Percentiles rank a stretch among this genome's conserved stretches.
These are phyloP conservation scores for Myodes glareolus DNA, from an alignment of 2,113 vertebrate species.

Conservation along the genomic window DNA sequence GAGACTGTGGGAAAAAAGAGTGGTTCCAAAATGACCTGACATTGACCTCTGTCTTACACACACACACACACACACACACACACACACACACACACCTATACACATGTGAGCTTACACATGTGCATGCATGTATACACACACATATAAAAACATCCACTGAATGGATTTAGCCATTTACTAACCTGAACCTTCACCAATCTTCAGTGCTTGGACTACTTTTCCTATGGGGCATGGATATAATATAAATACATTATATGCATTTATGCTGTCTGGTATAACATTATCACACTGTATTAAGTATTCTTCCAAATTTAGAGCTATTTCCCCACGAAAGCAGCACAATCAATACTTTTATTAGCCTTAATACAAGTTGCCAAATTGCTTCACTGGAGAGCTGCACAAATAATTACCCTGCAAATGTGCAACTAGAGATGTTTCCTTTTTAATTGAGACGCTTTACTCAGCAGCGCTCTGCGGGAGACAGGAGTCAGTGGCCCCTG, in stretches of 20 bases:
- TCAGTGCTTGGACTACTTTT: background rate
- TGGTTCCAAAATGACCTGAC: background rate
- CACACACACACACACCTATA: background rate
- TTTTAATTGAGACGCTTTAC: constrained; percentile 49
- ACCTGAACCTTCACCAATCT: constrained; percentile 13
- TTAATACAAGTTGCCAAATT: constrained; percentile 31
- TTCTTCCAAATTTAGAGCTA: constrained; percentile 53
- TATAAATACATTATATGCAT: no score
- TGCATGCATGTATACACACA: no score
- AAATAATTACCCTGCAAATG: background rate
- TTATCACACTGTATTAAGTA: background rate
- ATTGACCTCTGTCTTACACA: background rate
- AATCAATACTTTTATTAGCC: constrained; percentile 58
- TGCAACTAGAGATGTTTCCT: constrained; percentile 47
- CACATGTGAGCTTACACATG: background rate
- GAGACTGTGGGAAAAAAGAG: no score
- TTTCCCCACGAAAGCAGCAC: constrained; percentile 68
- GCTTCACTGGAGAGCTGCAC: constrained; percentile 18
- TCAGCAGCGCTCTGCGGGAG: background rate
- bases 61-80: background rate
- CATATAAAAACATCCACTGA: background rate
- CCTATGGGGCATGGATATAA: no score
- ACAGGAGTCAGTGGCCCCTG: background rate
- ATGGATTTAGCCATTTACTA: background rate
- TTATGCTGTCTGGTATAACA: background rate